Percentiles rank a stretch among this genome's conserved stretches.
phyloP scores from a whole-genome alignment of 2,888 invertebrate species.

The Carpatolechia fugitivella region DNA sequence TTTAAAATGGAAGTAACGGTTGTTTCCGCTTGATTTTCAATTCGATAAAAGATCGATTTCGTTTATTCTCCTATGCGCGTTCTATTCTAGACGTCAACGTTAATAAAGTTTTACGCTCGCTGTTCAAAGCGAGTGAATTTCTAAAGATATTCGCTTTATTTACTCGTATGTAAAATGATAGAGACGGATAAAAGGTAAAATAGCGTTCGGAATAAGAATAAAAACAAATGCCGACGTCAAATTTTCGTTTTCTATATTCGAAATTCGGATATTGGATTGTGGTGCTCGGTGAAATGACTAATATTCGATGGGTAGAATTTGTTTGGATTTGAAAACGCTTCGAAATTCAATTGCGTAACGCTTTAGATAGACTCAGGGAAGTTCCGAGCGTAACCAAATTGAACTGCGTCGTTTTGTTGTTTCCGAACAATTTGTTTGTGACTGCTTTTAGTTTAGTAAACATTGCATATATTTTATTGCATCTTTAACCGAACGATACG shows the following conservation, averaged over 20 bases:
- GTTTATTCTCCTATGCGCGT: constrained; percentile 12
- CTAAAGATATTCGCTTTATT: constrained; percentile 1
- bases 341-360: too few species aligned
- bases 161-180: neutral
- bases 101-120: constrained; percentile 16
- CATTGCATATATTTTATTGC: too few species aligned
- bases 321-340: neutral
- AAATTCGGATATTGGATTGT: constrained; percentile 1
- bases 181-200: neutral
- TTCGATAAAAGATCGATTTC: constrained; percentile 15
- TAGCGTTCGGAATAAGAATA: neutral
- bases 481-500: too few species aligned
- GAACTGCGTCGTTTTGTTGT: neutral
- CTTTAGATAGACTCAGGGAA: neutral
- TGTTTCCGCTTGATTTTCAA: constrained; percentile 9
- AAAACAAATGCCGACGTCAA: constrained; percentile 15
- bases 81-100: constrained; percentile 17
- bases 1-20: neutral
- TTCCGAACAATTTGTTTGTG: too few species aligned
- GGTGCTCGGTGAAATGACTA: constrained; percentile 13
- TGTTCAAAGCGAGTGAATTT: neutral
- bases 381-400: neutral
- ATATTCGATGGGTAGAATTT: constrained; percentile 15
- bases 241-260: constrained; percentile 11
- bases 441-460: too few species aligned